These are phyloP conservation scores for Parauchenoglanis ngamensis DNA, from an alignment of 2,797 vertebrate genomes.

Conservation along the genomic window DNA sequence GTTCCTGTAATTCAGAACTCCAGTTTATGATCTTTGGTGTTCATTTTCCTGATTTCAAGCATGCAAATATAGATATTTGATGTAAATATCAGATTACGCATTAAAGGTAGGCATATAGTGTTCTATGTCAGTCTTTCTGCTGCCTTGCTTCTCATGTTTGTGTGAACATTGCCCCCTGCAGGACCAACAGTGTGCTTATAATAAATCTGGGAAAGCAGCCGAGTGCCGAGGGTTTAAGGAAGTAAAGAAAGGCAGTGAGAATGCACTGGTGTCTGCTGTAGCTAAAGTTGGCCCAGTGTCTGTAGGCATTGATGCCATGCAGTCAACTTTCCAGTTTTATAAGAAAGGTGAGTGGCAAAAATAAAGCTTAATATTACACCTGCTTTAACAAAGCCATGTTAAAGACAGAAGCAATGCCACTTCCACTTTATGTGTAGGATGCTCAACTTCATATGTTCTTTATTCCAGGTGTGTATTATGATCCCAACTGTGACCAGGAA, in stretches of 20 bases:
- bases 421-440: neutral
- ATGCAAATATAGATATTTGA: neutral
- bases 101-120: neutral
- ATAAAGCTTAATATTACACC: neutral
- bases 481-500: constrained; percentile 80
- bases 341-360: constrained; percentile 77
- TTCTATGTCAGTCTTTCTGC: neutral
- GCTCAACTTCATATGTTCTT: neutral
- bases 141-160: neutral
- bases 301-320: constrained; percentile 88
- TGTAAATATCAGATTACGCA: constrained; percentile 3
- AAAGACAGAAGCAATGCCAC: neutral
- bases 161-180: constrained; percentile 58
- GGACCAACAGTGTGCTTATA: constrained; percentile 88
- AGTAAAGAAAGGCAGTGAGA: constrained; percentile 80
- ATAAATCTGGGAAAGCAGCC: constrained; percentile 79
- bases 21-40: neutral
- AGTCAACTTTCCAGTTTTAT: constrained; percentile 89
- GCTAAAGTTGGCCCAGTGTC: constrained; percentile 85
- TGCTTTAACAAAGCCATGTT: neutral
- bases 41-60: neutral
- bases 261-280: constrained; percentile 81
- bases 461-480: constrained; percentile 87
- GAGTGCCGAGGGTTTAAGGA: constrained; percentile 83
- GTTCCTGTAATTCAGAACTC: neutral